Evolutionary conservation across 2,797 vertebrate species (phyloP).

Genomic region (Tachyglossus aculeatus): DNA sequence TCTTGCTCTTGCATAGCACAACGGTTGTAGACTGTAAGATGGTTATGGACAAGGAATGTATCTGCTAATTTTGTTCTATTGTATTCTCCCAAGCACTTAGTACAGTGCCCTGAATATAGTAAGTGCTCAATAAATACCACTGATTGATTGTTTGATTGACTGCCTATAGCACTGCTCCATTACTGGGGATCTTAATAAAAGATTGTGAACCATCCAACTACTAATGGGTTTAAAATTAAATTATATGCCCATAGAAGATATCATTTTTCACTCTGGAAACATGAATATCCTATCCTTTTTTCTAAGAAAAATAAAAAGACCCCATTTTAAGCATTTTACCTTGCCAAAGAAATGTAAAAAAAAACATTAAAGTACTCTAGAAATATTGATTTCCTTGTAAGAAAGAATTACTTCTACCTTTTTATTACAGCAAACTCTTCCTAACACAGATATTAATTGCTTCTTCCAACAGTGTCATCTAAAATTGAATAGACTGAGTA

Average conservation of each 20-base stretch:
- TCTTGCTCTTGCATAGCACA: background rate
- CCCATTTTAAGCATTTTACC: background rate
- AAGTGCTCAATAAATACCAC: too few relatives aligned
- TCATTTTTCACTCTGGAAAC: constrained; percentile 44
- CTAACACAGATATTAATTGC: background rate
- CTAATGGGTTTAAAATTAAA: constrained; percentile 64
- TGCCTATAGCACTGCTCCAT: constrained; percentile 12
- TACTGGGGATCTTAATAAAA: constrained; percentile 3
- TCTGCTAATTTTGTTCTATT: too few relatives aligned
- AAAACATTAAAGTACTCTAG: background rate
- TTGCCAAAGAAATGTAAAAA: constrained; percentile 2
- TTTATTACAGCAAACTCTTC: background rate
- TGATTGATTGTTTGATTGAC: too few relatives aligned
- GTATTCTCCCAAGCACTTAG: too few relatives aligned
- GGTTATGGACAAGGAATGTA: too few relatives aligned
- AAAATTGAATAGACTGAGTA: too few relatives aligned
- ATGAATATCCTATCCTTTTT: background rate
- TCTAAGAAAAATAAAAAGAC: background rate
- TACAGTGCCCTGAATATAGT: too few relatives aligned
- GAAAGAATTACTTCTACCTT: background rate
- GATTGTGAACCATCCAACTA: constrained; percentile 35
- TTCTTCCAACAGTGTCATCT: too few relatives aligned
- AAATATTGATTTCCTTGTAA: constrained; percentile 9
- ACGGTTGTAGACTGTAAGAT: background rate
- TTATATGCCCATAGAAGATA: constrained; percentile 17